These are phyloP conservation scores for Lomographa bimaculata DNA, from an alignment of 2,888 invertebrate genomes.

Conservation along the genomic window DNA sequence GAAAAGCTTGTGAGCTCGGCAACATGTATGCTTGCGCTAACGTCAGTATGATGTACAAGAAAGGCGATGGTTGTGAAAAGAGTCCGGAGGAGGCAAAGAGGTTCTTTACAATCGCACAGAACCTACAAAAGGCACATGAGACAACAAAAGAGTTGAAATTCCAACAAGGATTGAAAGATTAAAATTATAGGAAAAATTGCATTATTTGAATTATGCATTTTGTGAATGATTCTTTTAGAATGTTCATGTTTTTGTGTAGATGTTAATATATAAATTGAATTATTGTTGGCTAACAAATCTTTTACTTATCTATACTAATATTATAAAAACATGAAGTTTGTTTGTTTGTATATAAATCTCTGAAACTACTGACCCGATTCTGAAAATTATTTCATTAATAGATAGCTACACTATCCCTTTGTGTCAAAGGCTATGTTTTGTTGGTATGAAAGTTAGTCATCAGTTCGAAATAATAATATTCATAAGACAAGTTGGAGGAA, in stretches of 20 bases:
- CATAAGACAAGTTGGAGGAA: no score
- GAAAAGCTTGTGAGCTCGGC: constrained; percentile 92
- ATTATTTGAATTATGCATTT: constrained; percentile 6
- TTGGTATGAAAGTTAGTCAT: no score
- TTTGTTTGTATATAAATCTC: no score
- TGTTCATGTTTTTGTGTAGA: constrained; percentile 16
- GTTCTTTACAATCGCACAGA: constrained; percentile 88
- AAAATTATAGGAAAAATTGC: constrained; percentile 2
- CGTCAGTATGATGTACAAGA: constrained; percentile 92
- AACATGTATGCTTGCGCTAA: constrained; percentile 96
- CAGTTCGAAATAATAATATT: no score
- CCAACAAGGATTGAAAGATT: constrained; percentile 76
- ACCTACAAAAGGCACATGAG: constrained; percentile 86
- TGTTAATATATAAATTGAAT: constrained; percentile 34
- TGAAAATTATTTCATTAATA: no score
- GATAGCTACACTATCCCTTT: no score
- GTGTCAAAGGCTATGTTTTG: no score
- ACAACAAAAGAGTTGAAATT: constrained; percentile 80
- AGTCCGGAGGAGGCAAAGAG: constrained; percentile 87
- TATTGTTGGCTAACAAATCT: constrained; percentile 30
- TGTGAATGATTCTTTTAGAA: background rate
- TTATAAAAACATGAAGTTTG: no score
- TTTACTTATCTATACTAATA: no score
- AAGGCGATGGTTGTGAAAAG: constrained; percentile 92
- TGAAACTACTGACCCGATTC: no score